Base-by-base conservation (phyloP, 2,888 invertebrate species). In the Dasysyrphus albostriatus region DNA sequence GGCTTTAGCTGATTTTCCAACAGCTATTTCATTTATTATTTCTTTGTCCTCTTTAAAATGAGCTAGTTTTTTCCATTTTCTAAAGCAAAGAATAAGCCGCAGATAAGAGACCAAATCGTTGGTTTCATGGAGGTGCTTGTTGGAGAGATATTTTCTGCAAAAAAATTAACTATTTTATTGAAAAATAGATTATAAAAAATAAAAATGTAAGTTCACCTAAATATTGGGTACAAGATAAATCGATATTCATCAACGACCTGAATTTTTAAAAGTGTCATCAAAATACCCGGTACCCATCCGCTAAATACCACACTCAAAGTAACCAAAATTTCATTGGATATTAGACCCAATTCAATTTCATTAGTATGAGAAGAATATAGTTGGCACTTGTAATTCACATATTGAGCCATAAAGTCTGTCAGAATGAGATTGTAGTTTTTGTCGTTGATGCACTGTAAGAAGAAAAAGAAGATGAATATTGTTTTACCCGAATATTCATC, bases 351-450 rank as follows among this genome's bases (percentile, higher is more conserved):
- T 83, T 77, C 49, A 49, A 54, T 42, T 67, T 79, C 78, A 54
- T 81, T 73, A 14, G 65, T 80, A 2, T 70, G 19, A 37, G 72
- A 56, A n/a, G 51, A 70, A 77, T 70, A 58, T 2, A 82, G 49
- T 5, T 65, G 65, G n/a, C 88, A 88, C 61, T 87, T 88, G 56
- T 87, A 89, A 34, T 88, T 84, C 7, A 89, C 42, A 44, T 88
- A 89, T 56, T 88, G 87, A 47, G 83, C 65, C 83, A 89, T 87
- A 51, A 88, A 74, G 19, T 89, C 83, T 19, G 85, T 87, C 24
- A 89, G 47, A 4, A 88, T 83, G 10, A 89, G 44, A 47, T 88
- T 88, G 56, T 80, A 89, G 59, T 63, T 80, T 63, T 74, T 61
- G 44, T 89, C 88, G 8, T 82, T 37, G 34, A 74, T 74, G 32